A percentile compares a stretch with the other conserved stretches of the same genome.
Conservation (phyloP, 2,888 invertebrate genomes). For the Lysandra bellargus region DNA sequence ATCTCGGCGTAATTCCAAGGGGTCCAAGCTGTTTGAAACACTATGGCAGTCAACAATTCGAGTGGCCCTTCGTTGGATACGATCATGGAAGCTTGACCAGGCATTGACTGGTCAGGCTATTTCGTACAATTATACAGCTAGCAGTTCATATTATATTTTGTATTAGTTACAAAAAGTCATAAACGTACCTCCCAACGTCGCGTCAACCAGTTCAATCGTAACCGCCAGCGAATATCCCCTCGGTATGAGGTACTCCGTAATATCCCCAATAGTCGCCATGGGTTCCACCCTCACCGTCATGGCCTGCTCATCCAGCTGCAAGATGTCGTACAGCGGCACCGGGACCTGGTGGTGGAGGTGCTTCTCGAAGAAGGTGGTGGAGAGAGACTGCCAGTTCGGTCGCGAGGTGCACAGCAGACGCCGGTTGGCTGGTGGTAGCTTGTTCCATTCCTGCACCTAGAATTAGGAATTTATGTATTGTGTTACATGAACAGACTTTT, state of each 20-base stretch:
- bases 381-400: conserved; percentile 85
- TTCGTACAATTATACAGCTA: too few species aligned
- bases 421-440: conserved; percentile 61
- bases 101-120: too few species aligned
- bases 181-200: conserved; percentile 81
- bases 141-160: too few species aligned
- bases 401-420: conserved; percentile 83
- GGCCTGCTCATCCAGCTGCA: conserved; percentile 78
- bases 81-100: too few species aligned
- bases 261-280: conserved; percentile 84
- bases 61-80: too few species aligned
- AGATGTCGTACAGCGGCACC: conserved; percentile 82
- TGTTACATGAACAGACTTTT: too few species aligned
- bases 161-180: too few species aligned
- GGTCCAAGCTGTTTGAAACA: too few species aligned
- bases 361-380: conserved; percentile 84
- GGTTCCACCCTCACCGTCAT: conserved; percentile 84
- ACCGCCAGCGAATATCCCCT: conserved; percentile 85
- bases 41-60: too few species aligned
- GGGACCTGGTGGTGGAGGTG: conserved; percentile 82
- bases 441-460: conserved; percentile 78
- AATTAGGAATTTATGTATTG: conserved; percentile 31
- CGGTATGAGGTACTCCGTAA: conserved; percentile 82
- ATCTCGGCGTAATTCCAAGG: too few species aligned
- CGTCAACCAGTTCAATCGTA: conserved; percentile 84